Percentiles rank a stretch among this genome's conserved stretches.
phyloP scores from a whole-genome alignment of 2,888 invertebrate genomes.

The Drosophila niveifrons region DNA sequence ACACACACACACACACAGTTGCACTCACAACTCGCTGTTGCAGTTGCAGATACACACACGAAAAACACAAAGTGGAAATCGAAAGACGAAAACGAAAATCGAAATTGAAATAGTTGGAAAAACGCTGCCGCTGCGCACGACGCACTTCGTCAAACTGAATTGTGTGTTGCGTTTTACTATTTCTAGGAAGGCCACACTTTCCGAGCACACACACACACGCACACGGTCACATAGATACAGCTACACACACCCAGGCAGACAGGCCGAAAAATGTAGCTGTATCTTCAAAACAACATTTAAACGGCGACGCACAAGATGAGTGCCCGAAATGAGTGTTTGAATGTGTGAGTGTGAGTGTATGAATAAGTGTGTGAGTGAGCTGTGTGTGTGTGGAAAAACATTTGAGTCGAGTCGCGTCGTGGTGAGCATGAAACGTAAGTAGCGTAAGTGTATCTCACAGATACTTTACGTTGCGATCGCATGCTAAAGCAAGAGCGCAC shows the following conservation, averaged over 20 bases:
- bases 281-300: slow-evolving; percentile 66
- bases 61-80: neutral
- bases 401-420: slow-evolving; percentile 36
- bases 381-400: slow-evolving; percentile 61
- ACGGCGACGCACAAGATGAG: slow-evolving; percentile 39
- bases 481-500: neutral
- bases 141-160: slow-evolving; percentile 82
- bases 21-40: neutral
- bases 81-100: slow-evolving; percentile 28
- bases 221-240: slow-evolving; percentile 1
- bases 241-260: slow-evolving; percentile 8
- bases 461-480: slow-evolving; percentile 69
- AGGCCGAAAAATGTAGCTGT: slow-evolving; percentile 65
- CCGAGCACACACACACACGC: slow-evolving; percentile 7
- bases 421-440: slow-evolving; percentile 50
- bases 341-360: slow-evolving; percentile 11
- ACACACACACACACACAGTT: slow-evolving; percentile 15
- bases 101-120: slow-evolving; percentile 31
- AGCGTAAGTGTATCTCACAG: slow-evolving; percentile 61
- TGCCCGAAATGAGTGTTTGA: slow-evolving; percentile 2
- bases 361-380: slow-evolving; percentile 28
- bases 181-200: slow-evolving; percentile 79
- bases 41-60: slow-evolving; percentile 16
- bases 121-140: slow-evolving; percentile 82
- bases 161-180: slow-evolving; percentile 80